Evolutionary conservation across 2,113 vertebrate genomes (phyloP), one percentile per base, ranked within the genome.

Genomic region (Dunckerocampus dactyliophorus): DNA sequence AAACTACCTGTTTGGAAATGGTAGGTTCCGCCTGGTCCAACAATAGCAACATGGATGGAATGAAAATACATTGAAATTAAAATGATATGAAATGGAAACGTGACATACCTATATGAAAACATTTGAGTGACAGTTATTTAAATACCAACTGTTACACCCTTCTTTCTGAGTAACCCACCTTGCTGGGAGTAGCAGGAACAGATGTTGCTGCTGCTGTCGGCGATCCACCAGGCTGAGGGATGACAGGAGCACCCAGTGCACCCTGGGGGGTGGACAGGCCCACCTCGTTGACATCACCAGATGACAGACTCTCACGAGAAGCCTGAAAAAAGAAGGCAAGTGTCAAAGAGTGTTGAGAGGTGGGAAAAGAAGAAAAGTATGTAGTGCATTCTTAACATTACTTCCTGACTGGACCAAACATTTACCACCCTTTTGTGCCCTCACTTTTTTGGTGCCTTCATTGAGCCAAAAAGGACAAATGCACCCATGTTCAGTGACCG

Each of bases 251-350:
- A 10, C 89, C 94, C 73, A 98, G 86, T 0, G 94, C 91, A 0
- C 91, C 94, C 92, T 95, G 94, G 2, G 93, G 92, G 5, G 94
- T 89, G 0, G 95, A 89, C 0, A 93, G 91, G 57, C 91, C 87
- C 5, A 83, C 92, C 75, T 99, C 96, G 2, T 92, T 96, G 90
- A 87, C 93, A 91, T 91, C 92, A 43, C 67, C 69, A 59, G 92
- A 62, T 0, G 72, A 12, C n/a, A 90, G 74, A 79, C 89, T 47
- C 85, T 95, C 80, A n/a, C 77, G 89, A 61, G 77, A 88, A 0
- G 83, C 62, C 90, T 90, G 24, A 62, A n/a, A 34, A 51, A 59
- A 2, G 11, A 19, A 46, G 16, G 51, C 16, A 34, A 1, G 47
- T 15, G 45, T 61, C 12, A 21, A 2, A 28, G 17, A 8, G n/a